Evolutionary conservation across 2,797 vertebrate species (phyloP).

Genomic region (Enteromius radiatus): DNA sequence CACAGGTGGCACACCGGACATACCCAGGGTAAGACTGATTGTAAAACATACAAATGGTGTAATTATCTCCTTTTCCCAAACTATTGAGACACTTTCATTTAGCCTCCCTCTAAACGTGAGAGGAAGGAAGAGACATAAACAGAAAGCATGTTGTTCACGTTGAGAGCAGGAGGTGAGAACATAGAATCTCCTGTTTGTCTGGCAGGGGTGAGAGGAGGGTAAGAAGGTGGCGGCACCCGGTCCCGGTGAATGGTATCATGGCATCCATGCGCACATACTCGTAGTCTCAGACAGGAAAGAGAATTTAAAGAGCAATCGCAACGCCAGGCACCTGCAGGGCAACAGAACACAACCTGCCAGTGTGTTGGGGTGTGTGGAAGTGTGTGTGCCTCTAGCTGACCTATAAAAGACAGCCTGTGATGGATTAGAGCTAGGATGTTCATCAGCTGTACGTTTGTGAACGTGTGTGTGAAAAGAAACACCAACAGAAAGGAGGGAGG

Average conservation of each 20-base stretch:
- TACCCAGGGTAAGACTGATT: constrained; percentile 12
- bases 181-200: constrained; percentile 65
- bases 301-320: constrained; percentile 86
- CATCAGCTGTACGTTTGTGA: constrained; percentile 57
- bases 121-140: constrained; percentile 46
- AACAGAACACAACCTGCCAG: constrained; percentile 80
- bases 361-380: constrained; percentile 53
- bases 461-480: constrained; percentile 60
- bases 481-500: constrained; percentile 57
- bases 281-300: constrained; percentile 58
- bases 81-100: constrained; percentile 34
- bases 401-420: constrained; percentile 83
- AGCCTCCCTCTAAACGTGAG: constrained; percentile 34
- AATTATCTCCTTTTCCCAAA: constrained; percentile 33
- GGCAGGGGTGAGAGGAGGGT: constrained; percentile 45
- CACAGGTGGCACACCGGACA: constrained; percentile 40
- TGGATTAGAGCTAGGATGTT: constrained; percentile 79
- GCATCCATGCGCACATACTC: constrained; percentile 57
- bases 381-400: constrained; percentile 63
- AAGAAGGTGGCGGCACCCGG: constrained; percentile 72
- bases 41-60: constrained; percentile 13
- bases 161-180: constrained; percentile 70
- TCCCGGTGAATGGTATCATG: constrained; percentile 74
- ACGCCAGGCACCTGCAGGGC: constrained; percentile 83
- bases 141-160: constrained; percentile 51